These are phyloP conservation scores for Talpa occidentalis DNA, from an alignment of 2,113 vertebrate genomes.

Conservation along the genomic window DNA sequence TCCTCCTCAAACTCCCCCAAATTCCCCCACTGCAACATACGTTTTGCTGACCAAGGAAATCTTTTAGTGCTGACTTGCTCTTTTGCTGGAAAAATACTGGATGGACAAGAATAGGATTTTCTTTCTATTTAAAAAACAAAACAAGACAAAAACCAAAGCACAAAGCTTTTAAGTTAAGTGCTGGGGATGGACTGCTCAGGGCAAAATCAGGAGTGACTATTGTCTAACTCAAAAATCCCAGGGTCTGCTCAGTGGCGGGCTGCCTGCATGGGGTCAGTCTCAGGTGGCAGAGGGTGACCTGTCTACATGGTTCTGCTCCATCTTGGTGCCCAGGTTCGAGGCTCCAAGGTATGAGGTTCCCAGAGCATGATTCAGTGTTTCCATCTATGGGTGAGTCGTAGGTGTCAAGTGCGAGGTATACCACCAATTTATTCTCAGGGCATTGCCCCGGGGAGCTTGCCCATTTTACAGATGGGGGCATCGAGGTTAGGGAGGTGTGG, in stretches of 20 bases:
- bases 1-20: background rate
- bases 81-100: conserved; percentile 76
- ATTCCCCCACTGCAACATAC: background rate
- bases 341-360: background rate
- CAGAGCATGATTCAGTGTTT: too few species aligned
- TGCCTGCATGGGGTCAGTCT: background rate
- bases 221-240: background rate
- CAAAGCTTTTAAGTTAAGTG: conserved; percentile 75
- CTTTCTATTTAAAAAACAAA: conserved; percentile 71
- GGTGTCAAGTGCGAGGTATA: too few species aligned
- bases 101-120: conserved; percentile 71
- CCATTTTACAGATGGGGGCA: background rate
- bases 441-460: too few species aligned
- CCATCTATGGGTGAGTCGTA: accelerated
- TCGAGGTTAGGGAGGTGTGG: background rate
- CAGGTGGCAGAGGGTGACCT: background rate
- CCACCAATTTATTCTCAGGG: background rate
- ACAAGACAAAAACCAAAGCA: conserved; percentile 67
- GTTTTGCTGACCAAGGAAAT: conserved; percentile 68
- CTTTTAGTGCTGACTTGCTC: conserved; percentile 70
- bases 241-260: background rate
- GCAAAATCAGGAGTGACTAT: background rate
- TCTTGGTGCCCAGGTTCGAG: background rate
- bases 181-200: conserved; percentile 29
- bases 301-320: background rate